Base-by-base conservation (phyloP, 1,140 invertebrate genomes). In the Drosophila grimshawi region DNA sequence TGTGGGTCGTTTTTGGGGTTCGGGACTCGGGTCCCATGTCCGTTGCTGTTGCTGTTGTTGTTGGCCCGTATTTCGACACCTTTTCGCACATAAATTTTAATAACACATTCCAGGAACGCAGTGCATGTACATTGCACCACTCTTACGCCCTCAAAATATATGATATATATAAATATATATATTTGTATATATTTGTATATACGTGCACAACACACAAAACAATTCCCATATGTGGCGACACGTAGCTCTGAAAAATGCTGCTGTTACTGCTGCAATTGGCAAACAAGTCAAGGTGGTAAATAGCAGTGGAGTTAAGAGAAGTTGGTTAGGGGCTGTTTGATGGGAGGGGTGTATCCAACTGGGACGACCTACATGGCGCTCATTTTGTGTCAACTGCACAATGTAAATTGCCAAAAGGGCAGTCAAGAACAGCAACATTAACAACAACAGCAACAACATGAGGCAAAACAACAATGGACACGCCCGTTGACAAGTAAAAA, bases 181-280 rank as follows among this genome's bases (percentile, higher is more conserved):
- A 61, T 57, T n/a, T 53, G 11, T 67, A 37, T 7, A n/a, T 29
- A 10, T 43, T 30, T 39, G 41, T 55, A 27, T 57, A 66, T 46
- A 63, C 46, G 60, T 83, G 62, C 74, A 62, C 60, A 69, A 74
- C 67, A 72, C 64, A 88, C 80, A 86, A 81, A 86, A 86, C 80
- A 86, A 86, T 88, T 86, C 83, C 83, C 83, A 82, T 88, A 88
- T 82, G 83, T 88, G 48, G 80, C 83, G 83, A 82, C 83, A 88
- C 83, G 68, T 82, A 79, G 48, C 78, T 46, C 33, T 60, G 52
- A 70, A 76, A 76, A 78, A 78, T 56, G 71, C 74, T 76, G 46
- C 55, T 70, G 81, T 56, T 81, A 59, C 68, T 71, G 70, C 55
- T 78, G 75, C 82, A 86, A 78, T 86, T 81, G 83, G 79, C 75